Conservation (phyloP, 2,797 vertebrate genomes). For the Alosa sapidissima region DNA sequence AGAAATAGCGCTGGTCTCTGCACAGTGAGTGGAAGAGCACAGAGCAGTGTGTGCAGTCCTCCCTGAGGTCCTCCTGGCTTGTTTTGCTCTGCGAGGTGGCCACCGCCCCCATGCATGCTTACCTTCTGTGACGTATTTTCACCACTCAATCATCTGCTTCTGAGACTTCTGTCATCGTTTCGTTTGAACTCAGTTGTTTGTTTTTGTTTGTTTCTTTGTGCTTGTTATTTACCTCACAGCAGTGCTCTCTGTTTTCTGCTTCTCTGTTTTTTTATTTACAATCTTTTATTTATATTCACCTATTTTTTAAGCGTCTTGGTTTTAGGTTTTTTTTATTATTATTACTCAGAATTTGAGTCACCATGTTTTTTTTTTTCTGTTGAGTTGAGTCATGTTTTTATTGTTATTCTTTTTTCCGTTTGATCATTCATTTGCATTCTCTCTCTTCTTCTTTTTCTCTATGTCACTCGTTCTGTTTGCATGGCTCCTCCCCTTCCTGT, state of each 20-base stretch:
- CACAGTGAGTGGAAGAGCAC: slow-evolving; percentile 49
- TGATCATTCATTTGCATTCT: slow-evolving; percentile 48
- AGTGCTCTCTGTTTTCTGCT: not conserved
- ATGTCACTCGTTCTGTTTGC: slow-evolving; percentile 72
- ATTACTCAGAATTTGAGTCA: slow-evolving; percentile 29
- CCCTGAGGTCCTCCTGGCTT: slow-evolving; percentile 26
- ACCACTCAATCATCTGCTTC: slow-evolving; percentile 26
- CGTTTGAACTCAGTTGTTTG: slow-evolving; percentile 29
- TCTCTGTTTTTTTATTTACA: not conserved
- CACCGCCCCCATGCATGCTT: not conserved
- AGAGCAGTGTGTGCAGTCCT: slow-evolving; percentile 36
- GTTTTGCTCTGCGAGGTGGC: slow-evolving; percentile 31
- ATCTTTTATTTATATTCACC: not conserved
- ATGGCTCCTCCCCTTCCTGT: slow-evolving; percentile 73
- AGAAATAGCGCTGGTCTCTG: not conserved
- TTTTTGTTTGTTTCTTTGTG: too few relatives aligned
- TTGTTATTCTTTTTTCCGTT: slow-evolving; percentile 43
- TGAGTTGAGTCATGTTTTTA: slow-evolving; percentile 20
- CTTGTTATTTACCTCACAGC: not conserved
- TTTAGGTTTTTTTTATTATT: not conserved
- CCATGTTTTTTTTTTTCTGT: slow-evolving; percentile 49
- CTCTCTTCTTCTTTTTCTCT: slow-evolving; percentile 32
- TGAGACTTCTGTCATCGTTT: slow-evolving; percentile 38
- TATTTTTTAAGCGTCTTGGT: not conserved
- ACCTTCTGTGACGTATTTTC: slow-evolving; percentile 32